These are phyloP conservation scores for Napeogenes inachia DNA, from an alignment of 2,888 invertebrate genomes.

Conservation along the genomic window DNA sequence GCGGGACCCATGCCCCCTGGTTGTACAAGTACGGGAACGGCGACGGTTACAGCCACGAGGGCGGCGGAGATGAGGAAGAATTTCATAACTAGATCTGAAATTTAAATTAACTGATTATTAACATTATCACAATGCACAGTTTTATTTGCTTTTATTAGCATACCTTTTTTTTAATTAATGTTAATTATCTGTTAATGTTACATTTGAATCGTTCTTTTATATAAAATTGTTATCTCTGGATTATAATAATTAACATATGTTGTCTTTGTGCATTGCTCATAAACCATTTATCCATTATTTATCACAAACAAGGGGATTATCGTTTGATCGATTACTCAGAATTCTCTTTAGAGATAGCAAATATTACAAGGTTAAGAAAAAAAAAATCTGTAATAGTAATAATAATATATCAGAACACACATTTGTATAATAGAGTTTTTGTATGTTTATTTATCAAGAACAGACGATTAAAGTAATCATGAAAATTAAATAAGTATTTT, in stretches of 20 bases:
- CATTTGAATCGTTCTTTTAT: slow-evolving; percentile 8
- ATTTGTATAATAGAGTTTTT: too few relatives aligned
- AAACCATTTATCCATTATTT: background rate
- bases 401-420: too few relatives aligned
- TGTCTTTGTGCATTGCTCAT: background rate
- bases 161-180: slow-evolving; percentile 8
- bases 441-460: too few relatives aligned
- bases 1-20: slow-evolving; percentile 16
- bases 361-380: too few relatives aligned
- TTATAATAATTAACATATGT: background rate
- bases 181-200: background rate
- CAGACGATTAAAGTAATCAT: too few relatives aligned
- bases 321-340: slow-evolving; percentile 7
- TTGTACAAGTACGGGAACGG: slow-evolving; percentile 23
- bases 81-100: slow-evolving; percentile 23
- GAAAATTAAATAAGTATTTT: too few relatives aligned
- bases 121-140: background rate
- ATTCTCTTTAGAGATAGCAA: background rate
- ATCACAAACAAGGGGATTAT: slow-evolving; percentile 5
- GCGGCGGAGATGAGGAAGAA: slow-evolving; percentile 27
- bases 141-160: background rate
- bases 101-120: background rate
- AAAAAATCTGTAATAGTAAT: too few relatives aligned
- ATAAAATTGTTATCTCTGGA: slow-evolving; percentile 6
- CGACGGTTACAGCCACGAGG: slow-evolving; percentile 27